A percentile compares a stretch with the other conserved stretches of the same genome.
Conservation (phyloP, 1,140 invertebrate genomes). For the Oryzaephilus surinamensis region DNA sequence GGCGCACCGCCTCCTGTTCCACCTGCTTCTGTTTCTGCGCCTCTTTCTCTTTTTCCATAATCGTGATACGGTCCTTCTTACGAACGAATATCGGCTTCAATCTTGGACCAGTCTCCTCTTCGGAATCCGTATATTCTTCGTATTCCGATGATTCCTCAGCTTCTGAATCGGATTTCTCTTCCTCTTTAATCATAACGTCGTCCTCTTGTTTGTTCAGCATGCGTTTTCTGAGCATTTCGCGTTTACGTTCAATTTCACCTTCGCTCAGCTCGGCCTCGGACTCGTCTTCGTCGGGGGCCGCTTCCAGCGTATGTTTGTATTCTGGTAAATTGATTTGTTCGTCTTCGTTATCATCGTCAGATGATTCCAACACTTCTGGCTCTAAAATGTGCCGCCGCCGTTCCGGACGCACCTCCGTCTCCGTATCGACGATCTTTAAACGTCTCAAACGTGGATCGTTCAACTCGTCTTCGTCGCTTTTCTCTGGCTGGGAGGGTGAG, state of each 20-base stretch:
- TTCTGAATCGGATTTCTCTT: constrained; percentile 68
- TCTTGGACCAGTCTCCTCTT: constrained; percentile 75
- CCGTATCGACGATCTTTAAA: constrained; percentile 48
- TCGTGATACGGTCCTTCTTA: constrained; percentile 88
- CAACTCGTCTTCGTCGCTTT: constrained; percentile 44
- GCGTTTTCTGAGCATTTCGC: constrained; percentile 52
- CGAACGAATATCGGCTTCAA: constrained; percentile 96
- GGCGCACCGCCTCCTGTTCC: constrained; percentile 64
- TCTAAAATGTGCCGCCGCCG: constrained; percentile 55
- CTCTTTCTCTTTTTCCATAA: constrained; percentile 89
- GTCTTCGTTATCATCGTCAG: constrained; percentile 54
- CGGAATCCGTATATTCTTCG: constrained; percentile 80
- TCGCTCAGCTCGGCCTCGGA: constrained; percentile 59
- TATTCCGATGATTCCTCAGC: constrained; percentile 56
- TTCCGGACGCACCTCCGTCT: constrained; percentile 43
- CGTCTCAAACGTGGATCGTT: constrained; percentile 70
- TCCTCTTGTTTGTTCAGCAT: constrained; percentile 59
- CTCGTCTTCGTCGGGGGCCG: constrained; percentile 52
- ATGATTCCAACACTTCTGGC: constrained; percentile 61
- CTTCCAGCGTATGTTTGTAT: constrained; percentile 36
- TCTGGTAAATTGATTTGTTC: constrained; percentile 34
- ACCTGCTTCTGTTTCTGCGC: constrained; percentile 72
- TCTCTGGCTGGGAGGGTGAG: constrained; percentile 13
- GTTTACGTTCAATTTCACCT: constrained; percentile 70
- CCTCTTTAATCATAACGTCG: constrained; percentile 47